Base-by-base conservation (phyloP, 2,113 vertebrate species). In the Candoia aspera region DNA sequence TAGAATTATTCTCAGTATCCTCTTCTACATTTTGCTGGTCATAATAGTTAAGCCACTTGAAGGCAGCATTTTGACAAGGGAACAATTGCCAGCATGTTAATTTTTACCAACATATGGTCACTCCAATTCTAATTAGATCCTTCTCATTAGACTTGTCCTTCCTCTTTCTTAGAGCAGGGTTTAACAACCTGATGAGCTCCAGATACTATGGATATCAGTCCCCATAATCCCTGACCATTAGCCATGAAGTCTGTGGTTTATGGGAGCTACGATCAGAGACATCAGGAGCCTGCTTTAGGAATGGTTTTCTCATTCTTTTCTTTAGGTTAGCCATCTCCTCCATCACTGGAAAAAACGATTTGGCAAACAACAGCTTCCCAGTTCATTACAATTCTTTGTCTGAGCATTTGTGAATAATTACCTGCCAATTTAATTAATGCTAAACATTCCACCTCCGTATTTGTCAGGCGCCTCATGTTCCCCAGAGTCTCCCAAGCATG, bases 401-500 rank as follows among this genome's bases (percentile, higher is more conserved):
- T 89, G 95, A 95, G 90, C 95, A 92, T 90, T 84, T 95, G 83
- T 84, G 93, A 94, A 94, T 94, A 96, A 94, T 96, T 95, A 92
- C 57, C 64, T 21, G 0, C 60, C 6, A 87, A 37, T 90, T 86
- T 94, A 96, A 94, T 94, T 94, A 42, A 12, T 92, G 89, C 88
- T 94, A 54, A 64, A 94, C 94, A 92, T 92, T 37, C 33, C n/a
- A 55, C 91, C 94, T 95, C 26, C 73, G 94, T 73, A 8, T 91
- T 92, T 83, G 79, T 46, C 87, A 91, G 24, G 87, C 87, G 90
- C 79, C 87, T 92, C 46, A 10, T 93, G 57, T 83, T 92, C 91
- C 90, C 87, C 21, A 87, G 89, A 62, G 90, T 93, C 29, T 59
- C 68, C 94, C 49, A 59, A 13, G 49, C 62, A 58, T 54, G 53